Evolutionary conservation across 2,113 vertebrate genomes (phyloP).

Genomic region (Poecilia latipinna): DNA sequence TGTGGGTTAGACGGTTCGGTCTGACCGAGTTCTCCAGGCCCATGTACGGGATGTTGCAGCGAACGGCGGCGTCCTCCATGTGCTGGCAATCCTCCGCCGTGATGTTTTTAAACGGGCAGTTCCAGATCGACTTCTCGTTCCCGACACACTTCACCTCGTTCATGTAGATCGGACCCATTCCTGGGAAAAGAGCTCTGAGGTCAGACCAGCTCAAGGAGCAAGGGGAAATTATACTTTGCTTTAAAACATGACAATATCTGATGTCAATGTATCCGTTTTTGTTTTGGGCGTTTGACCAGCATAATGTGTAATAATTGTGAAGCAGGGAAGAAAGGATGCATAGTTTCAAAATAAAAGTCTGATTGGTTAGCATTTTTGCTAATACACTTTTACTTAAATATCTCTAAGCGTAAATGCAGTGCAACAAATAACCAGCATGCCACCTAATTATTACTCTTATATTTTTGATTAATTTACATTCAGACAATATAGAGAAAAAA

Average conservation of each 20-base stretch:
- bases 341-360: too few species aligned
- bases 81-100: constrained; percentile 92
- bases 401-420: too few species aligned
- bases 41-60: constrained; percentile 92
- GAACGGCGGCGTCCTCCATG: constrained; percentile 85
- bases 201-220: not conserved
- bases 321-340: too few species aligned
- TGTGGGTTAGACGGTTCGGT: constrained; percentile 12
- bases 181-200: constrained; percentile 65
- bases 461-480: too few species aligned
- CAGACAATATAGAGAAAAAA: too few species aligned
- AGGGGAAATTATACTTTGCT: not conserved
- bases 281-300: too few species aligned
- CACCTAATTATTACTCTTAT: too few species aligned
- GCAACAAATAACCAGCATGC: too few species aligned
- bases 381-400: too few species aligned
- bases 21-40: constrained; percentile 91
- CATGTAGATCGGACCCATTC: constrained; percentile 91
- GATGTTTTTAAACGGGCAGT: constrained; percentile 90
- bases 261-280: not conserved
- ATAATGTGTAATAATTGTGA: too few species aligned
- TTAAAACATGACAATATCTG: not conserved
- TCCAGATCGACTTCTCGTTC: constrained; percentile 88
- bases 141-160: constrained; percentile 91
- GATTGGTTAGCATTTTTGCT: too few species aligned